phyloP scores from a whole-genome alignment of 2,888 invertebrate species.

The Agrilus mali region DNA sequence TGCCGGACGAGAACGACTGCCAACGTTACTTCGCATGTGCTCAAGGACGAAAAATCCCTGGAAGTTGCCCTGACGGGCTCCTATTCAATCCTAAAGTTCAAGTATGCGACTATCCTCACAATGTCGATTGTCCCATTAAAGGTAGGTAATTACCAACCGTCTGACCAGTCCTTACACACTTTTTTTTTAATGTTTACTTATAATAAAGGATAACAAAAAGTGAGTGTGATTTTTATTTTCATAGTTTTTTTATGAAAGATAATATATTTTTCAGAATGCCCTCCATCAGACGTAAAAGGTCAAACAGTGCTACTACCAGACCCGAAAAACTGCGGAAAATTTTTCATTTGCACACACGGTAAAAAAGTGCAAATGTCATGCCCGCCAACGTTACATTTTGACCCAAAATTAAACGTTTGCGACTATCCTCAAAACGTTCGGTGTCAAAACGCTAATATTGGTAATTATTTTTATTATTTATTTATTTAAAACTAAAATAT shows the following conservation, averaged over 20 bases:
- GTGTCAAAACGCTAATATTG: not conserved
- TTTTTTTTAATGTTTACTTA: too few species aligned
- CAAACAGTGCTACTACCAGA: constrained; percentile 12
- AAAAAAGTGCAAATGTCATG: constrained; percentile 3
- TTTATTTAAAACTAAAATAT: too few species aligned
- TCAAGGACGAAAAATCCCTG: constrained; percentile 5
- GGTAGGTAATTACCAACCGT: too few species aligned
- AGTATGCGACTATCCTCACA: constrained; percentile 10
- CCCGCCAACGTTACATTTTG: too few species aligned
- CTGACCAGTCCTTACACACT: too few species aligned
- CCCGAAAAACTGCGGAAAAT: constrained; percentile 12
- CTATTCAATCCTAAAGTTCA: constrained; percentile 9
- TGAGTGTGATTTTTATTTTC: too few species aligned
- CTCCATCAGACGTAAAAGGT: constrained; percentile 7
- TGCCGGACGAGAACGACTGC: constrained; percentile 12
- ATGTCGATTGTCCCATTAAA: constrained; percentile 6
- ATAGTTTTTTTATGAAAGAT: too few species aligned
- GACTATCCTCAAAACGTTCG: too few species aligned
- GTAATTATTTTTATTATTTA: not conserved
- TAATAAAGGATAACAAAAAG: not conserved
- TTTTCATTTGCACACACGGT: constrained; percentile 13
- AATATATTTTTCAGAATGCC: constrained; percentile 7
- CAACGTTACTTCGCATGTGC: constrained; percentile 10
- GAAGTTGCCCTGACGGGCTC: constrained; percentile 8
- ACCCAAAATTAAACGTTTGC: too few species aligned